phyloP scores from a whole-genome alignment of 2,113 vertebrate genomes.

The Rhombomys opimus region DNA sequence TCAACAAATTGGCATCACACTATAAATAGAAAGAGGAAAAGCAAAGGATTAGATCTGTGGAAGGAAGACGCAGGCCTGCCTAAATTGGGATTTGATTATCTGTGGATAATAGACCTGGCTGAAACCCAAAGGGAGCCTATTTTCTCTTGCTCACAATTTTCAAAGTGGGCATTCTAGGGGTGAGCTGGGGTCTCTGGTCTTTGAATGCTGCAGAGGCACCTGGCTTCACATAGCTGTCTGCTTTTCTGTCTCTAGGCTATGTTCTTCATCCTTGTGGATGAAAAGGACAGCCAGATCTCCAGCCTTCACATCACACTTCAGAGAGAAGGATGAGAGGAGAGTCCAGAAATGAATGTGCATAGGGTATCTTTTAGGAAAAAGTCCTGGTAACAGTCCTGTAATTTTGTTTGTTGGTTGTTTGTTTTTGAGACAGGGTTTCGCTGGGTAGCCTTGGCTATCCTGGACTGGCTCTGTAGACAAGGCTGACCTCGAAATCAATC shows the following conservation, averaged over 20 bases:
- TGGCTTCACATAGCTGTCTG: neutral
- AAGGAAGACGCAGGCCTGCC: neutral
- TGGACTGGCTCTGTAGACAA: no score
- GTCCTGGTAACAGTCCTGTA: neutral
- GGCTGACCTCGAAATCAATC: neutral
- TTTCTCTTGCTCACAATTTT: neutral
- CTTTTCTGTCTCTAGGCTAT: neutral
- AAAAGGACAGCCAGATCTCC: neutral
- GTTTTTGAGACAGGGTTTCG: no score
- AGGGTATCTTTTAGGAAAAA: neutral
- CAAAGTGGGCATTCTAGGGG: neutral
- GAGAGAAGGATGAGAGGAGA: neutral
- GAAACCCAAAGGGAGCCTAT: neutral
- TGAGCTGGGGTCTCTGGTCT: neutral
- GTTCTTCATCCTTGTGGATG: neutral
- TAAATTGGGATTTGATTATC: neutral
- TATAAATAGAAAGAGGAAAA: neutral
- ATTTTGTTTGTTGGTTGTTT: no score
- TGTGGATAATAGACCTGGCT: neutral
- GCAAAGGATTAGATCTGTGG: constrained; percentile 4
- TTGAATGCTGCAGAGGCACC: neutral
- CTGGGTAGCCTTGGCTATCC: no score
- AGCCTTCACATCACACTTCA: neutral
- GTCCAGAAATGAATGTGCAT: neutral
- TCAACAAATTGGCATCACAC: neutral